Base-by-base conservation (phyloP, 2,113 vertebrate genomes). In the Aix galericulata region DNA sequence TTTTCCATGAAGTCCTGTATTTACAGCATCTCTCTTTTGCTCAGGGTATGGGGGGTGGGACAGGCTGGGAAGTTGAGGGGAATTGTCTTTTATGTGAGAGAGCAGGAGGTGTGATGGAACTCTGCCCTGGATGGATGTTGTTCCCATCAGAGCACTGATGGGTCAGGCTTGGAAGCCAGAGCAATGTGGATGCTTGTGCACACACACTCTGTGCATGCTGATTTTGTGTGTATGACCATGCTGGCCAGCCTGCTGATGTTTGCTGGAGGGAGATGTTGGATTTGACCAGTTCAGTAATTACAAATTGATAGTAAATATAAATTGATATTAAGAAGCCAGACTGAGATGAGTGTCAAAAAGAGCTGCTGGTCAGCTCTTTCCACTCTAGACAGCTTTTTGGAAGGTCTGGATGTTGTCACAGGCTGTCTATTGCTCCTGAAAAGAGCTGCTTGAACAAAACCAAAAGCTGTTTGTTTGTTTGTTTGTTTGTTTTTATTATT, bases 231-330 rank as follows among this genome's bases (percentile, higher is more conserved):
- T 56, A 42, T 29, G 25, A 20, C n/a, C 26, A 23, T 42, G 17
- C 21, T 63, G 42, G 38, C 23, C 36, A 67, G 9, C 32, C 18
- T 31, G 36, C 59, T 81, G 42, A 46, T 42, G 17, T 66, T 72
- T 56, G 31, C 13, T 25, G 44, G 73, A n/a, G 20, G 31, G 56
- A 75, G 58, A 44, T 32, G 38, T 8, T n/a, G 6, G 16, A 11
- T n/a, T 53, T 58, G 34, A 27, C 40, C 55, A 3, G 29, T 36
- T 68, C 77, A 64, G 42, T 25, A 40, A 50, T 73, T 32, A 46
- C 0, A 0, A 16, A 40, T 73, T 63, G 4, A 48, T 53, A 66
- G 31, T 13, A 23, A 48, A 48, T 48, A 22, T 48, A 48, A 48
- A 22, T 48, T 48, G 20, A 15, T 25, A 34, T 78, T 77, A 46